Conservation (phyloP, 2,797 vertebrate genomes). For the Chlorospingus flavigularis region DNA sequence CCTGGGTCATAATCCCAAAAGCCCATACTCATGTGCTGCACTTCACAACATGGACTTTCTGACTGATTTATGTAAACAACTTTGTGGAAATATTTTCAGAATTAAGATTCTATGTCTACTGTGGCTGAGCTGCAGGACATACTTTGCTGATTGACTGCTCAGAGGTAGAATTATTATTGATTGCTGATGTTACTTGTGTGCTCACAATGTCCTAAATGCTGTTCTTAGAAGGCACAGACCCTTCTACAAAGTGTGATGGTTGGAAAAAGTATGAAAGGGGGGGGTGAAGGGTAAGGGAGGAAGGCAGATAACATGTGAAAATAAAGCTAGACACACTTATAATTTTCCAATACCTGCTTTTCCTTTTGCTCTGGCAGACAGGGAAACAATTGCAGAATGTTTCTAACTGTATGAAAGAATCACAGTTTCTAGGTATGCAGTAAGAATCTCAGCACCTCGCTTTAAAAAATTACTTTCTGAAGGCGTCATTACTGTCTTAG, state of each 20-base stretch:
- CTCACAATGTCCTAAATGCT: not conserved
- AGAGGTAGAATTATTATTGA: not conserved
- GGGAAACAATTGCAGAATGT: not conserved
- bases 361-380: not conserved
- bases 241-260: not conserved
- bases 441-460: not conserved
- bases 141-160: not conserved
- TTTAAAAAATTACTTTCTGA: not conserved
- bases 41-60: not conserved
- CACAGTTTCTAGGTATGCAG: not conserved
- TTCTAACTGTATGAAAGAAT: not conserved
- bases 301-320: not conserved
- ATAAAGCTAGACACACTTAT: not conserved
- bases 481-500: not conserved
- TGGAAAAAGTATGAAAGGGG: not conserved
- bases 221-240: not conserved
- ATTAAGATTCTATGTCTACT: not conserved
- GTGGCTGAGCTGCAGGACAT: not conserved
- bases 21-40: not conserved
- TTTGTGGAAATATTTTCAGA: not conserved
- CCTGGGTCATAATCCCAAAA: not conserved
- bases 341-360: not conserved
- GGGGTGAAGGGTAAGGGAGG: not conserved
- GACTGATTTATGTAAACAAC: not conserved
- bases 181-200: not conserved